Evolutionary conservation across 2,888 invertebrate genomes (phyloP).

Genomic region (Acronicta alni): DNA sequence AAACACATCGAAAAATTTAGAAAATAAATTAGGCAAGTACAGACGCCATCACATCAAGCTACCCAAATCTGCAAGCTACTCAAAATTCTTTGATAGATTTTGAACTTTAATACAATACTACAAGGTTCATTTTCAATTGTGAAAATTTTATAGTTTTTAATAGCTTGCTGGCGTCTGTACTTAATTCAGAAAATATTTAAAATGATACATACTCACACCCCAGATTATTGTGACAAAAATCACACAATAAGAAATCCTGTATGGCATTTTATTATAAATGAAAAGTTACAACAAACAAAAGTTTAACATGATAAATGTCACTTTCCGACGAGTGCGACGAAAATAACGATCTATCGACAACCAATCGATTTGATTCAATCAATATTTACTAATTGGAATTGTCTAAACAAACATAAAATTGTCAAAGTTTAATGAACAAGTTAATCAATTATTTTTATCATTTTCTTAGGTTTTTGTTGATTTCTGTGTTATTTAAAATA

Average conservation of each 20-base stretch:
- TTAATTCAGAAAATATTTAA: conserved; percentile 4
- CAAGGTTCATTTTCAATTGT: too few species aligned
- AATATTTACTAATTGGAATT: conserved; percentile 30
- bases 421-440: conserved; percentile 36
- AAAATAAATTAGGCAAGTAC: too few species aligned
- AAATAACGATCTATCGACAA: conserved; percentile 21
- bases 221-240: conserved; percentile 20
- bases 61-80: too few species aligned
- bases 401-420: conserved; percentile 15
- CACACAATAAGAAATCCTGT: conserved; percentile 10
- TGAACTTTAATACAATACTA: too few species aligned
- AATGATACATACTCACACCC: conserved; percentile 49
- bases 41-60: too few species aligned
- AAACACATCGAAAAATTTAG: too few species aligned
- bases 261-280: conserved; percentile 19
- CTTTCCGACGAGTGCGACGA: not conserved
- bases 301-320: conserved; percentile 16
- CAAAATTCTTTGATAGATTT: too few species aligned
- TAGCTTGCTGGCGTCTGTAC: too few species aligned
- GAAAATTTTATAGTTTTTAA: too few species aligned
- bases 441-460: conserved; percentile 36
- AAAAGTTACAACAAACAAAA: not conserved
- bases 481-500: conserved; percentile 5
- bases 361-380: not conserved
- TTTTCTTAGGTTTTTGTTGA: conserved; percentile 10